Base-by-base conservation (phyloP, 2,888 invertebrate species). In the Leistus spinibarbis region DNA sequence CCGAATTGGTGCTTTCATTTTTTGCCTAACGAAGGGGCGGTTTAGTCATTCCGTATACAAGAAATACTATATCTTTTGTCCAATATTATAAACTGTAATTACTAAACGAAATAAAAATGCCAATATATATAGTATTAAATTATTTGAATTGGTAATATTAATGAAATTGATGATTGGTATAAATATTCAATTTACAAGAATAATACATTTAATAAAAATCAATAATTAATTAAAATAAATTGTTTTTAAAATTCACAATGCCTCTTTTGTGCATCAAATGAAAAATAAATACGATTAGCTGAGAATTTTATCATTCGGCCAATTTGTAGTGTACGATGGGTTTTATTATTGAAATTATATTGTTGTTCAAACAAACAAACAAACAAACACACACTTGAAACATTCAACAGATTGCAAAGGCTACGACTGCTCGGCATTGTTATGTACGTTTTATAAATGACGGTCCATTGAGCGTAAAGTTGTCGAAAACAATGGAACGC, bases 351-450 rank as follows among this genome's bases (percentile, higher is more conserved):
- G 40, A 7, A 40, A 40, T 40, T 7, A 40, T 40, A 10, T 40
- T 40, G 40, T 40, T 40, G 40, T 40, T 40, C 40, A 7, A 5
- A 40, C 40, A 40, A 40, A 40, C 24, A 24, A n/a, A n/a, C n/a
- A n/a, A n/a, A 3, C 24, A 7, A 7, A 57, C 17, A 57, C n/a
- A n/a, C n/a, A n/a, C n/a, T n/a, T n/a, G 17, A 57, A 4, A 57
- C 60, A 60, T 60, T 60, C 60, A 60, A 60, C 60, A 60, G 60
- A 20, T 60, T 60, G 16, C 19, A 60, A 19, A 17, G 17, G 57
- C 60, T 17, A 19, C 17, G 60, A 16, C 60, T 60, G 60, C 20
- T 3, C 5, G 13, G 54, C 20, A 20, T 19, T 22, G 13, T 19
- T 60, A 2, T 10, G 19, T 16, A 10, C 60, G 22, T 22, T 60